Evolutionary conservation across 2,888 invertebrate genomes (phyloP), one percentile per base, ranked within the genome.

Genomic region (Pomacea canaliculata): DNA sequence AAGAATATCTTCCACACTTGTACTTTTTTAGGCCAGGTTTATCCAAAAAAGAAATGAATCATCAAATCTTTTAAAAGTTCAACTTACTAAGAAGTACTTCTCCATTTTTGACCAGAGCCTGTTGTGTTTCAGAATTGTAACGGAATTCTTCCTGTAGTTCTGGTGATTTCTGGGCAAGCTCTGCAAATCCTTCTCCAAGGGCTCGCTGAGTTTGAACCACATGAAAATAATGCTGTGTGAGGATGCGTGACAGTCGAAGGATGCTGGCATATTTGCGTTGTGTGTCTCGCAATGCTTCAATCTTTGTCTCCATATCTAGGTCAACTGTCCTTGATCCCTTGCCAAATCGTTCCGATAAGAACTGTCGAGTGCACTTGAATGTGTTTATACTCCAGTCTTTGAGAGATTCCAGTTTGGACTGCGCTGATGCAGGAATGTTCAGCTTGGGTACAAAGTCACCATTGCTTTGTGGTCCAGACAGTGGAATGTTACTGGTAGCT

Each of bases 361-460:
- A 93, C 91, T 99, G 99, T 87, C 96, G 96, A 10, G 99, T 99
- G 91, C 98, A 99, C 92, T 98, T 99, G 91, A 97, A 99, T 0
- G 98, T 98, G 79, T 97, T 97, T 89, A 99, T 96, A 81, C 98
- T 96, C 99, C 99, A 99, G 90, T 96, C 97, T 90, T 96, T 96
- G 80, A 99, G 93, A 77, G 95, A 94, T 91, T 98, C 98, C 88
- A 99, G 82, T 81, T 89, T 90, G 74, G 87, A 87, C 60, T 84
- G 84, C 46, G 87, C 87, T 18, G 84, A 73, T 23, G 85, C 85
- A 37, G 85, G 84, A 78, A 86, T 85, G 16, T 81, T 81, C 23
- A 27, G 27, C 76, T 84, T 86, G 27, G 86, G 86, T 48, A 86
- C 80, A 80, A 87, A 86, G 73, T 87, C 87, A 19, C 89, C 88